These are phyloP conservation scores for Picus viridis DNA, from an alignment of 2,797 vertebrate genomes.

Conservation along the genomic window DNA sequence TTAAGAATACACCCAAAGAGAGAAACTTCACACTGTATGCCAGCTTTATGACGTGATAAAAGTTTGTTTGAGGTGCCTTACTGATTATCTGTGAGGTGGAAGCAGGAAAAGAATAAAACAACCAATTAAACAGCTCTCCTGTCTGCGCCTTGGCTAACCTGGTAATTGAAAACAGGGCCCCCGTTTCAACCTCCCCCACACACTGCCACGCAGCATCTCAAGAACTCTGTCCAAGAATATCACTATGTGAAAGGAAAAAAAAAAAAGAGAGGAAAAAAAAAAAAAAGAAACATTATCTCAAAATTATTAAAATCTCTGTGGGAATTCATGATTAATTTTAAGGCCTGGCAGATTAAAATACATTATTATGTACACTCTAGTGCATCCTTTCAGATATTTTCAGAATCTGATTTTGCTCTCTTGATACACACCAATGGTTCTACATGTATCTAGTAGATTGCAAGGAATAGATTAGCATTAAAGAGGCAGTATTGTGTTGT, in stretches of 20 bases:
- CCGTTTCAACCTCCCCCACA: slow-evolving; percentile 55
- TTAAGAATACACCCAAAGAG: slow-evolving; percentile 30
- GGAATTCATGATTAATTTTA: slow-evolving; percentile 91
- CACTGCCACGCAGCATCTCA: slow-evolving; percentile 73
- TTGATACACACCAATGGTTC: slow-evolving; percentile 88
- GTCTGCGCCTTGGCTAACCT: slow-evolving; percentile 56
- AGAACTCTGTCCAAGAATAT: slow-evolving; percentile 84
- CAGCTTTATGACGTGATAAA: slow-evolving; percentile 72
- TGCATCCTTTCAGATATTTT: slow-evolving; percentile 90
- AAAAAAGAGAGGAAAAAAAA: neutral
- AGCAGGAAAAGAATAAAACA: slow-evolving; percentile 71
- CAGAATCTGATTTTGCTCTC: slow-evolving; percentile 90
- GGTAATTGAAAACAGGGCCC: slow-evolving; percentile 73
- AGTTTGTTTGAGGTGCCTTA: slow-evolving; percentile 73
- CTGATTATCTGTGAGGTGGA: slow-evolving; percentile 75
- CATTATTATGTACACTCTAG: slow-evolving; percentile 90
- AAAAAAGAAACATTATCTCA: slow-evolving; percentile 77
- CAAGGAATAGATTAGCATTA: slow-evolving; percentile 97
- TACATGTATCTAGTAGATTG: slow-evolving; percentile 91
- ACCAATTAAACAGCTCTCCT: slow-evolving; percentile 67
- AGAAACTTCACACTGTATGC: slow-evolving; percentile 69
- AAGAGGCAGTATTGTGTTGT: slow-evolving; percentile 89
- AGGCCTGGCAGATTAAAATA: slow-evolving; percentile 90
- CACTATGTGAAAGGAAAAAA: slow-evolving; percentile 62
- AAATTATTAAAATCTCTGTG: slow-evolving; percentile 91